phyloP scores from a whole-genome alignment of 2,888 invertebrate species.

The Magallana nippona region DNA sequence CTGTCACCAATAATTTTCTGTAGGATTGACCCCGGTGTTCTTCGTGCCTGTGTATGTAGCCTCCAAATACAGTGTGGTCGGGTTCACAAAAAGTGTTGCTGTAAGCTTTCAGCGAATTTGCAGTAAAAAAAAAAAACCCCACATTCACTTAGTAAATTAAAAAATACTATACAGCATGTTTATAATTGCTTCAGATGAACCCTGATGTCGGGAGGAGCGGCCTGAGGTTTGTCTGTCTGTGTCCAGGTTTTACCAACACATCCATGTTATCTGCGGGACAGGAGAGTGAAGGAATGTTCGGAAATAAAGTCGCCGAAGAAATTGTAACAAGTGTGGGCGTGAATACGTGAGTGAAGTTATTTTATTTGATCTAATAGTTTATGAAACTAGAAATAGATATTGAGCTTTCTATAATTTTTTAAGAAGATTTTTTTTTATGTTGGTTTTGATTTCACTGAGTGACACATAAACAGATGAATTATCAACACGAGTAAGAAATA shows the following conservation, averaged over 20 bases:
- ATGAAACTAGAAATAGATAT: no score
- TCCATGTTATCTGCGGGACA: not conserved
- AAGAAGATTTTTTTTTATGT: no score
- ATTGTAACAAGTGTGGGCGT: not conserved
- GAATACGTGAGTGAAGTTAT: not conserved
- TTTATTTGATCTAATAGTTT: no score
- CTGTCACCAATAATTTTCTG: conserved; percentile 21
- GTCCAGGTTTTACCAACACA: conserved; percentile 45
- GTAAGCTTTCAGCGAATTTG: conserved; percentile 55
- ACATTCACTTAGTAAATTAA: not conserved
- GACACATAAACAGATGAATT: no score
- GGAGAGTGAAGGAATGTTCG: not conserved
- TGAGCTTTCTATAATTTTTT: no score
- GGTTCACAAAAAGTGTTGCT: conserved; percentile 67
- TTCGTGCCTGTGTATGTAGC: conserved; percentile 64
- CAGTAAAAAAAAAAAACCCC: not conserved
- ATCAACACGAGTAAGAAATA: no score
- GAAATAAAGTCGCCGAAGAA: not conserved
- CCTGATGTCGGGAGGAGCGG: not conserved
- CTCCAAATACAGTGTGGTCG: conserved; percentile 69
- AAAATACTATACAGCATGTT: not conserved
- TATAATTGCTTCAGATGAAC: no score
- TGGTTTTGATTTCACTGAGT: no score
- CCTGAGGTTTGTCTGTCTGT: conserved; percentile 42
- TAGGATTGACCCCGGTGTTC: conserved; percentile 66